Evolutionary conservation across 2,113 vertebrate genomes (phyloP), one percentile per base, ranked within the genome.

Genomic region (Pollimyrus isidori): DNA sequence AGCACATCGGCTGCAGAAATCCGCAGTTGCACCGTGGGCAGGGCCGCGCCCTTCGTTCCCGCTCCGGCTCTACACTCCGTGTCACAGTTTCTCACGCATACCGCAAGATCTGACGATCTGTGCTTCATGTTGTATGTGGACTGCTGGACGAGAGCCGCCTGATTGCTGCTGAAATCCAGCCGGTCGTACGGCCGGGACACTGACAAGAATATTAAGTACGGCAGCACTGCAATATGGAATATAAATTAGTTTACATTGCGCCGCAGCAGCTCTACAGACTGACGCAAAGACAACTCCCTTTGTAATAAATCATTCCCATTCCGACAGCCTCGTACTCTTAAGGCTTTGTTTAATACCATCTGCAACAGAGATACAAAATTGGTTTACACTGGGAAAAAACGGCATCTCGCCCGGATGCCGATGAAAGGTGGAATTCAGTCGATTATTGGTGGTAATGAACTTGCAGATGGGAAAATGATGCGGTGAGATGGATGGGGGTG

Each of bases 201-300:
- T 95, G 95, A 95, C 95, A 94, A 94, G 95, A 97, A 97, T 96
- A 97, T 96, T 97, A 97, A 97, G 94, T 93, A 93, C 92, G 94
- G 94, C 94, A 93, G 94, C 91, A 93, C 90, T 93, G 94, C 96
- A 95, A 96, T 96, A 96, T 96, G 95, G 96, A 97, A 96, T 97
- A 96, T 96, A 96, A 96, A 97, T 97, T 93, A 96, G 95, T 94
- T 96, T 95, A 96, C 96, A 96, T 96, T 96, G 95, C 94, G 95
- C 94, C 93, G 95, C 95, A 94, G 95, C 73, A 96, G 95, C 94
- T 94, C 94, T 93, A 94, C 95, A 95, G 95, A 96, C 93, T 93
- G 91, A 96, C 90, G 92, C 95, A 94, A 95, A 94, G 94, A 95
- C 94, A 95, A 94, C 94, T 95, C 92, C 93, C 94, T 95, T 95